Conservation (phyloP, 2,888 invertebrate genomes). For the Acrobasis repandana region DNA sequence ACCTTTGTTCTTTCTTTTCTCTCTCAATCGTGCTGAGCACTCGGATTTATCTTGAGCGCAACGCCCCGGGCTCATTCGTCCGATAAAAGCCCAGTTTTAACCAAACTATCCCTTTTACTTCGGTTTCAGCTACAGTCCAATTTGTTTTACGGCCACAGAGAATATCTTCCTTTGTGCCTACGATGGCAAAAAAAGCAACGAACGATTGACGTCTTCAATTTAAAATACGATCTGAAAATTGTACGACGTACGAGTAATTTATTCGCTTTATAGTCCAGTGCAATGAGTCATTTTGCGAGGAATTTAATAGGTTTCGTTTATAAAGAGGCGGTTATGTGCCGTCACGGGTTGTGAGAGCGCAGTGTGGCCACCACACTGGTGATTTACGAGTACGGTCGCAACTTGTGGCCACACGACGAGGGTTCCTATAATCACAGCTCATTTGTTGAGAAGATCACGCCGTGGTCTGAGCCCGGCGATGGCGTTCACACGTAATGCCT, state of each 20-base stretch:
- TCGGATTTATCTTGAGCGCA: conserved; percentile 34
- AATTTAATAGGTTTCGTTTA: conserved; percentile 66
- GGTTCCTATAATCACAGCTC: conserved; percentile 17
- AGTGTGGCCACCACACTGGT: conserved; percentile 8
- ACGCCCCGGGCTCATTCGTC: conserved; percentile 53
- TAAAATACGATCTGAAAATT: conserved; percentile 30
- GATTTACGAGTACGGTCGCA: conserved; percentile 19
- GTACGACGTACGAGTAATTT: conserved; percentile 45
- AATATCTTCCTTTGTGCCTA: conserved; percentile 36
- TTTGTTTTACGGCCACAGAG: conserved; percentile 50
- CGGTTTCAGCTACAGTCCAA: conserved; percentile 41
- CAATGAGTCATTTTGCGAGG: conserved; percentile 50
- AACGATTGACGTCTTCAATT: conserved; percentile 49
- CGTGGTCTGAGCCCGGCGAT: conserved; percentile 4
- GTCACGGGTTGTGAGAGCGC: conserved; percentile 11
- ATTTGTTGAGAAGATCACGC: conserved; percentile 23
- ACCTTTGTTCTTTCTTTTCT: conserved; percentile 46
- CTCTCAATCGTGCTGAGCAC: conserved; percentile 44
- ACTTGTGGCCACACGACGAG: conserved; percentile 14
- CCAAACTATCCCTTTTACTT: conserved; percentile 50
- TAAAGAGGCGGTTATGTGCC: conserved; percentile 26
- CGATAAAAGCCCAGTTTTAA: conserved; percentile 56
- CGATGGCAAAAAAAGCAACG: conserved; percentile 29
- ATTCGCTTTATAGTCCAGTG: conserved; percentile 52
- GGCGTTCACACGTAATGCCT: conserved; percentile 21